Percentiles rank a stretch among this genome's conserved stretches.
These are phyloP conservation scores for Nipponia nippon DNA, from an alignment of 2,113 vertebrate species.

Conservation along the genomic window DNA sequence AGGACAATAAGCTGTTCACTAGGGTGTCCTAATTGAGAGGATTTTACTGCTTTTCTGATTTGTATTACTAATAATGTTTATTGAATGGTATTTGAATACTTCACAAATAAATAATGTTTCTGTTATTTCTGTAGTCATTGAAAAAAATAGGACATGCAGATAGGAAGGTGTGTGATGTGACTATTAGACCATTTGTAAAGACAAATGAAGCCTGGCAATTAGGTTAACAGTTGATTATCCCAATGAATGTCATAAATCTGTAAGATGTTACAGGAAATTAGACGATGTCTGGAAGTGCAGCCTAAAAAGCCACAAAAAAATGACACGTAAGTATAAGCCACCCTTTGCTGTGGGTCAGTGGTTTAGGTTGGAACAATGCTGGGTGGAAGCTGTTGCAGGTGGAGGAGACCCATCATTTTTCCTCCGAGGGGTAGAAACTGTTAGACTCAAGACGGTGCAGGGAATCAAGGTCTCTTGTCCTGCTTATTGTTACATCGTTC, in stretches of 20 bases:
- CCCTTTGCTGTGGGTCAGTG: background rate
- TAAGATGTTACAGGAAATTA: background rate
- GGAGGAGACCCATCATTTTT: background rate
- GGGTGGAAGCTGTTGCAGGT: background rate
- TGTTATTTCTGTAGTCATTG: background rate
- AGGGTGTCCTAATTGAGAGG: background rate
- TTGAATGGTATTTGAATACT: background rate
- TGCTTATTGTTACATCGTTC: background rate
- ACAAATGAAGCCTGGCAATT: background rate
- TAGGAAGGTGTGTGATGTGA: background rate
- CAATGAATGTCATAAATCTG: background rate
- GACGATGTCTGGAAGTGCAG: background rate
- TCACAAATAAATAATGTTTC: background rate
- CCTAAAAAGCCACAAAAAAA: background rate
- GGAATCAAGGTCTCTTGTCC: background rate
- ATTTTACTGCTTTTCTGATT: conserved; percentile 1
- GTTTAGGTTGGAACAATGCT: background rate
- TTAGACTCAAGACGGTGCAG: background rate
- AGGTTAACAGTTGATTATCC: background rate
- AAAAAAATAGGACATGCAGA: background rate
- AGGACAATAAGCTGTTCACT: background rate
- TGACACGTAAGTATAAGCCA: background rate
- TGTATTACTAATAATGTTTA: background rate
- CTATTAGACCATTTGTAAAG: background rate
- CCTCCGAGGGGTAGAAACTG: background rate